Evolutionary conservation across 1,140 invertebrate genomes (phyloP).

Genomic region (Ceratitis capitata): DNA sequence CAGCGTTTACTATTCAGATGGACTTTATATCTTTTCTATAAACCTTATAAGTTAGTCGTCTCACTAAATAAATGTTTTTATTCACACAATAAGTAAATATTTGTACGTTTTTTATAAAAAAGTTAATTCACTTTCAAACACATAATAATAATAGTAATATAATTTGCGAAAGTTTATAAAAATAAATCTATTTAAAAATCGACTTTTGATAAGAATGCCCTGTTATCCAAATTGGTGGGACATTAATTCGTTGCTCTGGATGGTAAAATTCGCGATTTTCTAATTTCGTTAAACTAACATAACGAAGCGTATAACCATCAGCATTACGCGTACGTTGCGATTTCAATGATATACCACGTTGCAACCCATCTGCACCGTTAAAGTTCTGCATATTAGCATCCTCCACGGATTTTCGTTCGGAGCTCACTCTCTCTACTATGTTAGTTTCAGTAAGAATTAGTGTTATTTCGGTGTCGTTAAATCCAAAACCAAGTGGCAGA

Average conservation of each 20-base stretch:
- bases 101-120: neutral
- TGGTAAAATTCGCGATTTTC: slow-evolving; percentile 41
- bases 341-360: slow-evolving; percentile 38
- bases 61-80: neutral
- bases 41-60: too few relatives aligned
- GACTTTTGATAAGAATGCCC: slow-evolving; percentile 42
- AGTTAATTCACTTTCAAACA: slow-evolving; percentile 29
- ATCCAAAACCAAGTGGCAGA: slow-evolving; percentile 36
- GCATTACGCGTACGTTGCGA: slow-evolving; percentile 29
- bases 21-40: too few relatives aligned
- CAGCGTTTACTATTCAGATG: neutral
- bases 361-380: neutral
- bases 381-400: neutral
- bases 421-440: neutral
- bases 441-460: neutral
- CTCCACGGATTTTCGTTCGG: neutral
- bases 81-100: neutral
- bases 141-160: neutral
- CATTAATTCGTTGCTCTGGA: slow-evolving; percentile 39
- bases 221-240: slow-evolving; percentile 41
- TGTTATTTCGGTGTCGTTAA: slow-evolving; percentile 42
- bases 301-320: slow-evolving; percentile 1
- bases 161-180: neutral
- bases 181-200: slow-evolving; percentile 36
- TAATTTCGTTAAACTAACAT: slow-evolving; percentile 11